Evolutionary conservation across 2,888 invertebrate genomes (phyloP), one percentile per base, ranked within the genome.

Genomic region (Acronicta psi): DNA sequence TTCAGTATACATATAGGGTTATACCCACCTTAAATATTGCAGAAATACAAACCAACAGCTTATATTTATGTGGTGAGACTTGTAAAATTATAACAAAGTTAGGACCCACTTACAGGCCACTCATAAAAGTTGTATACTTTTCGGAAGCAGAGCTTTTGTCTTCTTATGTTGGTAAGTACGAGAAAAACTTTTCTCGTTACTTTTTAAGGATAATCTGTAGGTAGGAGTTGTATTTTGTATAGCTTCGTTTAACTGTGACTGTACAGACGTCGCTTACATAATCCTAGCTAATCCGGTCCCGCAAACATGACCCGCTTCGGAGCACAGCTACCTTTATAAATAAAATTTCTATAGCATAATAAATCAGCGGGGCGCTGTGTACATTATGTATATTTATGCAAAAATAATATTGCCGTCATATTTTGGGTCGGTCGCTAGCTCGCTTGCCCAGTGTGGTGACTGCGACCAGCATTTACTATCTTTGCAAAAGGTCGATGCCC

Each of bases 381-480:
- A 73, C 49, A 55, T 68, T 54, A 44, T 59, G 54, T 54, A 57
- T 60, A 60, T 73, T 68, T 68, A 73, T 76, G 63, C 59, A 58
- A 68, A 75, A 68, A 69, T 62, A 69, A 62, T 68, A 46, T 44
- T 23, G 23, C 40, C 17, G 43, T 55, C 41, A 58, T 56, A 36
- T 56, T 70, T 65, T 47, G 53, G 57, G 34, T 34, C 34, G 34
- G n/a, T 34, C 49, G 40, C 29, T 20, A 43, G 36, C 44, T 29
- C 40, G 43, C 31, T 41, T 49, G 25, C 34, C 34, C 55, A 34
- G 37, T 18, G 43, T 63, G 14, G 40, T 63, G 44, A 55, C 49
- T 64, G 55, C 41, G 25, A 17, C 16, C 57, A 42, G 20, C 47
- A 45, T 70, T 50, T 41, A 41, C 10, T 45, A 44, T 31, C 57